A percentile compares a stretch with the other conserved stretches of the same genome.
phyloP scores from a whole-genome alignment of 2,888 invertebrate genomes.

The Leucophenga maculata region DNA sequence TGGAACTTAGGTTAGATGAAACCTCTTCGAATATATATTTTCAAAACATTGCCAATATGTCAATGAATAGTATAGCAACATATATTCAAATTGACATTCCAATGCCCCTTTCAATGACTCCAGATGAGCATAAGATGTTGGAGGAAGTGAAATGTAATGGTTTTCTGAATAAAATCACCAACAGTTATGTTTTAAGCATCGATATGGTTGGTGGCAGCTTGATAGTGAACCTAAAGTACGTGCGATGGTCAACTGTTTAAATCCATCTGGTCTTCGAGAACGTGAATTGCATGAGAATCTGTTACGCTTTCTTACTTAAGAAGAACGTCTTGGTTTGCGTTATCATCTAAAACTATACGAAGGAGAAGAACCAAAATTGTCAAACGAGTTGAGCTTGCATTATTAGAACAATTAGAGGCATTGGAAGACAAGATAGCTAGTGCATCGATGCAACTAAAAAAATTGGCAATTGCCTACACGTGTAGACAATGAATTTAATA shows the following conservation, averaged over 20 bases:
- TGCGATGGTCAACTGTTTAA: conserved; percentile 80
- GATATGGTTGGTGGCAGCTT: conserved; percentile 94
- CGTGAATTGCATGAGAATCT: conserved; percentile 85
- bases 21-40: conserved; percentile 67
- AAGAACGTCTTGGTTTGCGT: conserved; percentile 66
- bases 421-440: conserved; percentile 91
- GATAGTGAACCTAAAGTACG: conserved; percentile 82
- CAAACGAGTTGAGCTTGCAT: conserved; percentile 84
- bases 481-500: conserved; percentile 73
- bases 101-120: conserved; percentile 84
- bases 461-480: conserved; percentile 86
- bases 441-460: conserved; percentile 90
- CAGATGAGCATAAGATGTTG: conserved; percentile 82
- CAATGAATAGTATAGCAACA: conserved; percentile 74
- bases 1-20: conserved; percentile 70
- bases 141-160: conserved; percentile 78
- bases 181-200: conserved; percentile 80
- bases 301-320: conserved; percentile 74
- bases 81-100: conserved; percentile 87
- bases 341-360: conserved; percentile 59
- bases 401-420: conserved; percentile 87
- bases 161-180: conserved; percentile 79
- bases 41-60: conserved; percentile 72
- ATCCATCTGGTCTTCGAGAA: conserved; percentile 92
- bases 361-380: conserved; percentile 74